Conservation (phyloP, 2,888 invertebrate genomes). For the Corbicula japonica region DNA sequence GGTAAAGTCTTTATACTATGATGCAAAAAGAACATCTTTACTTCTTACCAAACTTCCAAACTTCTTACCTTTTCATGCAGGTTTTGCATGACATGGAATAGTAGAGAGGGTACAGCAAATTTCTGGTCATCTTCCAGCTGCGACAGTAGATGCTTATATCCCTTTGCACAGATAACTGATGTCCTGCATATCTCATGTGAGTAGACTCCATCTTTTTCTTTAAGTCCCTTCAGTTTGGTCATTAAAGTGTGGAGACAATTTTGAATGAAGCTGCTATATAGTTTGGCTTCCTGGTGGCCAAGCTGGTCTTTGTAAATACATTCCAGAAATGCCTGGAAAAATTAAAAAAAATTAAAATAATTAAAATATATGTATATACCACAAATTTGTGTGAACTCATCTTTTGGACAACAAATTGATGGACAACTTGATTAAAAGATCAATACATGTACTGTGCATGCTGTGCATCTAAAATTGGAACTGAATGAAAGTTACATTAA, state of each 20-base stretch:
- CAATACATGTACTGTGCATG: no score
- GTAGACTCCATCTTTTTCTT: background rate
- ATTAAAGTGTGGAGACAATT: slow-evolving; percentile 23
- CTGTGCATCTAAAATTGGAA: no score
- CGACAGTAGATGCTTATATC: slow-evolving; percentile 12
- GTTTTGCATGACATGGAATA: slow-evolving; percentile 22
- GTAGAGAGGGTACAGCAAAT: slow-evolving; percentile 23
- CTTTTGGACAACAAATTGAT: no score
- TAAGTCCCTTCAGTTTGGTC: slow-evolving; percentile 14
- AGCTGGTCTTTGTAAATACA: background rate
- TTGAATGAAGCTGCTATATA: slow-evolving; percentile 22
- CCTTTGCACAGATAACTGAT: slow-evolving; percentile 11
- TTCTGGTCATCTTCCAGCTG: slow-evolving; percentile 11
- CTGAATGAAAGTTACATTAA: no score
- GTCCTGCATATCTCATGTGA: slow-evolving; percentile 21
- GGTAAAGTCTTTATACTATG: no score
- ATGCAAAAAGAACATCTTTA: no score
- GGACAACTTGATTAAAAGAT: no score
- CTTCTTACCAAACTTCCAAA: no score
- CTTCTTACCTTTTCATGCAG: slow-evolving; percentile 21
- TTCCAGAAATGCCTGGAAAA: slow-evolving; percentile 30
- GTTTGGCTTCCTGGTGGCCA: slow-evolving; percentile 14
- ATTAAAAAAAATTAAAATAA: background rate
- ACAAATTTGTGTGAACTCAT: no score
- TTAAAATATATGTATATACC: no score